Conservation (phyloP, 2,888 invertebrate species). For the Drosophila nigricruria region DNA sequence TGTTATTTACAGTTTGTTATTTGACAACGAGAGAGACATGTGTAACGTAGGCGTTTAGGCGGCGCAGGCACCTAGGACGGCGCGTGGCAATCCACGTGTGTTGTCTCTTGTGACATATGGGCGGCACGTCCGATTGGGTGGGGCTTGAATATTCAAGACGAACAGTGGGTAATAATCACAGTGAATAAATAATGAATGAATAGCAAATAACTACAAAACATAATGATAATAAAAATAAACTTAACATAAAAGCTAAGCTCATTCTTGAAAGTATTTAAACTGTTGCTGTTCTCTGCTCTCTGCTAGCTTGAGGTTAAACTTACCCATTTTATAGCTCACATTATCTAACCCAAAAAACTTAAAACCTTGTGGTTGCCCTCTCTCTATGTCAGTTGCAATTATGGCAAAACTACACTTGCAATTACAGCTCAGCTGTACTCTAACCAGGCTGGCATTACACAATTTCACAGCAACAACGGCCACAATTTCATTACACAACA, state of each 20-base stretch:
- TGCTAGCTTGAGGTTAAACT: not conserved
- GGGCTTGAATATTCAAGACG: slow-evolving; percentile 25
- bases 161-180: slow-evolving; percentile 24
- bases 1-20: slow-evolving; percentile 13
- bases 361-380: slow-evolving; percentile 4
- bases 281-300: too few species aligned
- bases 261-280: not conserved
- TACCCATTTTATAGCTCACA: not conserved
- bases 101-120: slow-evolving; percentile 32
- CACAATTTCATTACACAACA: slow-evolving; percentile 36
- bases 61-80: not conserved
- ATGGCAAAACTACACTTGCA: slow-evolving; percentile 26
- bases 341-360: not conserved
- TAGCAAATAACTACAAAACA: slow-evolving; percentile 6
- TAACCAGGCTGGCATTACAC: slow-evolving; percentile 28
- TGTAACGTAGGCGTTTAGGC: not conserved
- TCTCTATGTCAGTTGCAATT: slow-evolving; percentile 21
- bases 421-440: slow-evolving; percentile 15
- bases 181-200: slow-evolving; percentile 51
- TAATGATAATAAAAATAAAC: slow-evolving; percentile 4
- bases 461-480: slow-evolving; percentile 29
- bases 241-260: not conserved
- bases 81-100: slow-evolving; percentile 67
- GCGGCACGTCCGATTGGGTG: slow-evolving; percentile 17
- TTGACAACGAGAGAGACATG: not conserved